phyloP scores from a whole-genome alignment of 2,113 vertebrate genomes.

The Oxygymnocypris stewartii region DNA sequence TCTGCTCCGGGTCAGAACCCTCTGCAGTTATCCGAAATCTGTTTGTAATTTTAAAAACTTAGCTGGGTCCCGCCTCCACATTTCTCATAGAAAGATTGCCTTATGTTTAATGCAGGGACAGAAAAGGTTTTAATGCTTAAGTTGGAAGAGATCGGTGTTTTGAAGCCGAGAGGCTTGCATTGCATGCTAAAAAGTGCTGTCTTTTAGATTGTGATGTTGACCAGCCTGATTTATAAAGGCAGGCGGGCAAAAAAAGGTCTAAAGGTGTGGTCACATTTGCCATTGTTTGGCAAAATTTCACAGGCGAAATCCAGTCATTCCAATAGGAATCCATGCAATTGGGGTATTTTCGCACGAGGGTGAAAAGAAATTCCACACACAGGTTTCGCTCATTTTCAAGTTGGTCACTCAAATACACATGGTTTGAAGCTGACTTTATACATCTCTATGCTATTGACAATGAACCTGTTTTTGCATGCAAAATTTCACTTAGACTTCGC shows the following conservation, averaged over 20 bases:
- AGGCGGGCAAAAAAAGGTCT: constrained; percentile 1
- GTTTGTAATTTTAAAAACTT: constrained; percentile 55
- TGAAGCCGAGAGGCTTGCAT: constrained; percentile 14
- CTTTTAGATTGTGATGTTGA: not conserved
- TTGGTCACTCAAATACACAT: too few species aligned
- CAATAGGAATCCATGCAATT: not conserved
- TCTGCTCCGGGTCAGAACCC: constrained; percentile 51
- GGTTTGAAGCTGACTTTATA: too few species aligned
- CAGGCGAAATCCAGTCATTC: not conserved
- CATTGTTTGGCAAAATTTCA: not conserved
- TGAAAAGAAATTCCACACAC: too few species aligned
- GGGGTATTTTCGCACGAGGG: too few species aligned
- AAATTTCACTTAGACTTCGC: not conserved
- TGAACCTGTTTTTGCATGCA: not conserved
- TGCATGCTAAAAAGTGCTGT: constrained; percentile 44
- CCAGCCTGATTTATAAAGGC: not conserved
- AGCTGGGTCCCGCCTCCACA: constrained; percentile 25
- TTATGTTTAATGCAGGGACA: constrained; percentile 25
- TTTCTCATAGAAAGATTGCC: constrained; percentile 39
- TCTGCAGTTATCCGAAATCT: constrained; percentile 52
- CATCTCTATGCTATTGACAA: not conserved
- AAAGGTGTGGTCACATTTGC: not conserved
- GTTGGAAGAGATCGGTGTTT: constrained; percentile 42
- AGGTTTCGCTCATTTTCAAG: too few species aligned
- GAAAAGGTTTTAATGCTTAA: constrained; percentile 28